Conservation (phyloP, 1,140 invertebrate genomes). For the Zaprionus davidi region DNA sequence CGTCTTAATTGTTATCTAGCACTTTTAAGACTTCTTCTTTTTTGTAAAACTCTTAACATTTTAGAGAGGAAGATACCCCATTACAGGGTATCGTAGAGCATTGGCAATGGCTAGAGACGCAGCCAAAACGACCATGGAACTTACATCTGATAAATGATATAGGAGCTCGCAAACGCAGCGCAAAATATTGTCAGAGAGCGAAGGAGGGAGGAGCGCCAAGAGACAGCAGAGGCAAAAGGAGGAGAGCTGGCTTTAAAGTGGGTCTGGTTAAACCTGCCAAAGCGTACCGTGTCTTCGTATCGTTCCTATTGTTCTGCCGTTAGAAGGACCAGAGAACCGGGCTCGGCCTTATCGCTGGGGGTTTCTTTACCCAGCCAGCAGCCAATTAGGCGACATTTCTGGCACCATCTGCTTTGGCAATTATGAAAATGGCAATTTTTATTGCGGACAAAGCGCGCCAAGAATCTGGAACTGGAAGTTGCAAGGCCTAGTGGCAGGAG, state of each 20-base stretch:
- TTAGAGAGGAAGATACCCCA: neutral
- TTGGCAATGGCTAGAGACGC: conserved; percentile 65
- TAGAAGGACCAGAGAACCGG: conserved; percentile 14
- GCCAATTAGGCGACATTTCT: conserved; percentile 82
- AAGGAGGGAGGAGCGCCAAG: neutral
- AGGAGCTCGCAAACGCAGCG: conserved; percentile 59
- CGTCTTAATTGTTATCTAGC: no score
- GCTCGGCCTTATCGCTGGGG: conserved; percentile 55
- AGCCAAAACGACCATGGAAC: conserved; percentile 58
- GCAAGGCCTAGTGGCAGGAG: neutral
- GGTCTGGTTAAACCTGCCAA: conserved; percentile 51
- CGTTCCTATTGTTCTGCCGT: conserved; percentile 64
- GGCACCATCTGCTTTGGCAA: conserved; percentile 76
- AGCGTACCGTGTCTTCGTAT: conserved; percentile 27
- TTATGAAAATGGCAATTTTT: conserved; percentile 83
- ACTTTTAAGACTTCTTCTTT: no score
- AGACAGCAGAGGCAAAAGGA: neutral
- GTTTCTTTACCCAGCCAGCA: conserved; percentile 30
- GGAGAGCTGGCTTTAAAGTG: conserved; percentile 2
- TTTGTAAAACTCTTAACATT: neutral
- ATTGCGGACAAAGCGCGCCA: conserved; percentile 64
- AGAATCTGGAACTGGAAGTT: conserved; percentile 39
- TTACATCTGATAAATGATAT: conserved; percentile 82
- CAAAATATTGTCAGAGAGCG: conserved; percentile 67
- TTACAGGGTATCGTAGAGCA: conserved; percentile 26